Conservation (phyloP, 64 coral and sea anemone species). For the Stichodactyla mertensii region DNA sequence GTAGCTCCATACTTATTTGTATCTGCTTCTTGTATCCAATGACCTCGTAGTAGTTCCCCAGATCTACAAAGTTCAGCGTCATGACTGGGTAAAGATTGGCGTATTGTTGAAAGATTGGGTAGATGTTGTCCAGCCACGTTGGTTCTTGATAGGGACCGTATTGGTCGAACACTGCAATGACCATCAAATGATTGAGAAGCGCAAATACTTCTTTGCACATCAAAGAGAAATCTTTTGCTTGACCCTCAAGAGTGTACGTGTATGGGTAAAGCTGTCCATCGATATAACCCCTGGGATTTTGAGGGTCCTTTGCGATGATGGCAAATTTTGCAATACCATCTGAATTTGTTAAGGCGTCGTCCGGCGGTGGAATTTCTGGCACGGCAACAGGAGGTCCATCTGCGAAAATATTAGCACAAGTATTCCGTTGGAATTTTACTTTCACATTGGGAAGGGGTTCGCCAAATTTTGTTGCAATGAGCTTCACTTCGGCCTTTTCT, state of each 20-base stretch:
- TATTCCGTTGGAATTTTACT: not conserved
- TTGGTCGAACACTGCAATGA: slow-evolving; percentile 40
- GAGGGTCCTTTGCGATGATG: slow-evolving; percentile 45
- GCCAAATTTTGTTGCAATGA: slow-evolving; percentile 65
- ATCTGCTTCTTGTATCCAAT: slow-evolving; percentile 14
- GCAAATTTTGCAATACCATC: slow-evolving; percentile 36
- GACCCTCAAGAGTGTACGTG: slow-evolving; percentile 32
- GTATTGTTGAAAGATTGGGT: slow-evolving; percentile 80
- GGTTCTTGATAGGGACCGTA: slow-evolving; percentile 23
- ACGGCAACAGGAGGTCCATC: not conserved
- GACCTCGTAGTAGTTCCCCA: slow-evolving; percentile 84
- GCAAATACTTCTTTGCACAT: not conserved
- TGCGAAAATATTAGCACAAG: not conserved
- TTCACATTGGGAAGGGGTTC: slow-evolving; percentile 18
- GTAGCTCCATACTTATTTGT: slow-evolving; percentile 48
- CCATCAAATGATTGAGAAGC: slow-evolving; percentile 33
- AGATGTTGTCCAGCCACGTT: slow-evolving; percentile 68
- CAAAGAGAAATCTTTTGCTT: slow-evolving; percentile 6
- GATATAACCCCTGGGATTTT: slow-evolving; percentile 38
- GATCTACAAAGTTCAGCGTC: slow-evolving; percentile 66
- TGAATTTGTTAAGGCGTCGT: slow-evolving; percentile 1
- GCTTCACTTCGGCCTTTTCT: slow-evolving; percentile 14
- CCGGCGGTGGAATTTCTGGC: slow-evolving; percentile 3
- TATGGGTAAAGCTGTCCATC: slow-evolving; percentile 64
- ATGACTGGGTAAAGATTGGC: slow-evolving; percentile 79